Percentiles rank a stretch among this genome's conserved stretches.
phyloP scores from a whole-genome alignment of 2,113 vertebrate genomes.

The Pheucticus melanocephalus region DNA sequence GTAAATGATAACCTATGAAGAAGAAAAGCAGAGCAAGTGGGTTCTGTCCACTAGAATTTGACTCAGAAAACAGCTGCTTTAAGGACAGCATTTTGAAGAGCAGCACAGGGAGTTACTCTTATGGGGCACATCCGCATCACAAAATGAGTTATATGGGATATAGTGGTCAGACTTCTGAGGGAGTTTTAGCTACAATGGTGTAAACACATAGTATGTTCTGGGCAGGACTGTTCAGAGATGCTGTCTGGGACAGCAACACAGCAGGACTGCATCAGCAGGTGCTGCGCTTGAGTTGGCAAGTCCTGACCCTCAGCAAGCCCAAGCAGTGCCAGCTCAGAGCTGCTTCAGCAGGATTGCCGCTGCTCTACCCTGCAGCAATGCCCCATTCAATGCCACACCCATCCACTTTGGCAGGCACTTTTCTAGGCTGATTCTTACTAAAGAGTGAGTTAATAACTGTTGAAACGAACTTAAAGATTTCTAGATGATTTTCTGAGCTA shows the following conservation, averaged over 20 bases:
- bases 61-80: not conserved
- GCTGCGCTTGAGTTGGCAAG: not conserved
- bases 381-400: not conserved
- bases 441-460: not conserved
- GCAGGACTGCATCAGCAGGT: not conserved
- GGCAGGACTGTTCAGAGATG: not conserved
- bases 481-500: not conserved
- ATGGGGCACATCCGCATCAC: not conserved
- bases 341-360: rapidly evolving
- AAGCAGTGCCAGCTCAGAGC: not conserved
- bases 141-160: not conserved
- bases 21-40: not conserved
- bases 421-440: not conserved
- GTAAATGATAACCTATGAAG: not conserved
- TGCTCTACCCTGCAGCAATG: not conserved
- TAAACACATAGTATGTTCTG: rapidly evolving
- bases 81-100: not conserved
- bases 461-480: not conserved
- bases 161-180: rapidly evolving
- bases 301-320: not conserved
- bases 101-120: rapidly evolving
- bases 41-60: not conserved
- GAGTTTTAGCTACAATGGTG: not conserved
- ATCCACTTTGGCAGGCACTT: not conserved
- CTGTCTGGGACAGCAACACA: not conserved